These are phyloP conservation scores for Lacanobia wlatinum DNA, from an alignment of 2,888 invertebrate genomes.

Conservation along the genomic window DNA sequence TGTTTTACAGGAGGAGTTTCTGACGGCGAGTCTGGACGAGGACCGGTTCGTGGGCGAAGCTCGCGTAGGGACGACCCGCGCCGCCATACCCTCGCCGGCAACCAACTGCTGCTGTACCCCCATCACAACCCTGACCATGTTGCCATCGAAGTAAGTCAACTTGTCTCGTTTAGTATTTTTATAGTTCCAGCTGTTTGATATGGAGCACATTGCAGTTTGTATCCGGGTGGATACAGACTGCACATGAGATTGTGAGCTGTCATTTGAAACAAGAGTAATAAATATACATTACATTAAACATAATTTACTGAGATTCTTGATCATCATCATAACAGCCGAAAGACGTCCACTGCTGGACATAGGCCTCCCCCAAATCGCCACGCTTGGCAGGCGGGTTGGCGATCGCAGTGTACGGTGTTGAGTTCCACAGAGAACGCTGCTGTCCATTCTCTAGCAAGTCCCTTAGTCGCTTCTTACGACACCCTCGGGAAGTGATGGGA, in stretches of 20 bases:
- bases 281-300: no score
- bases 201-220: neutral
- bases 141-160: constrained; percentile 93
- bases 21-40: constrained; percentile 88
- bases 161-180: neutral
- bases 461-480: no score
- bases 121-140: constrained; percentile 90
- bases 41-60: constrained; percentile 87
- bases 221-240: no score
- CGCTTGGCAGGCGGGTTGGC: no score
- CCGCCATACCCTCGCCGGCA: constrained; percentile 95
- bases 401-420: no score
- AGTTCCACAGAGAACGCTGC: no score
- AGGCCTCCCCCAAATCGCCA: no score
- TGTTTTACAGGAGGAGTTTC: constrained; percentile 76
- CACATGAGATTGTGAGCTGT: neutral
- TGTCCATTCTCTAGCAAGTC: no score
- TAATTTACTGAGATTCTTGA: no score
- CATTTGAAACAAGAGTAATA: neutral
- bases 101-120: constrained; percentile 92
- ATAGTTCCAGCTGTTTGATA: neutral
- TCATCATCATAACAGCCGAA: no score
- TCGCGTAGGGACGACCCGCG: constrained; percentile 95
- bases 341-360: no score
- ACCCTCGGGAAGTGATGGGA: no score